Conservation (phyloP, 2,888 invertebrate genomes). For the Drosophila austrosaltans region DNA sequence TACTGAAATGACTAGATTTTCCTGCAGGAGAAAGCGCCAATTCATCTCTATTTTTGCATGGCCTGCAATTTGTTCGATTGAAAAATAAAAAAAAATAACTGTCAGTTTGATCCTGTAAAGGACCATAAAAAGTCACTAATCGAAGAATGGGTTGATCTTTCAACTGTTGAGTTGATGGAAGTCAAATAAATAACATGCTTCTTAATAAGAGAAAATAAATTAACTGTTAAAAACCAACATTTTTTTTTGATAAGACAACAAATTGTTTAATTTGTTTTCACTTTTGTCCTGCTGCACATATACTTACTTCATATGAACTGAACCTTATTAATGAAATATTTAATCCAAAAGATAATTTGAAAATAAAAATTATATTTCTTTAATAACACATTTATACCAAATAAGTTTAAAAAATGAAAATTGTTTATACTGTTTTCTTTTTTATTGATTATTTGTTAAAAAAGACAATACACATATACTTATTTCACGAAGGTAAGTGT, state of each 20-base stretch:
- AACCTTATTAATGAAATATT: too few relatives aligned
- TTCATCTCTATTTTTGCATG: not conserved
- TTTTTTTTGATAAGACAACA: not conserved
- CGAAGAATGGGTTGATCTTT: not conserved
- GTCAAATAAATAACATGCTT: not conserved
- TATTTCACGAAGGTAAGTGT: not conserved
- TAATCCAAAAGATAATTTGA: too few relatives aligned
- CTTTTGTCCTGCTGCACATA: not conserved
- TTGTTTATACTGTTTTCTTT: not conserved
- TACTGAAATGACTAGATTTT: too few relatives aligned
- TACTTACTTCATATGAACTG: not conserved
- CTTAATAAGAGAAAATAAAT: not conserved
- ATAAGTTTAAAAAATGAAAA: too few relatives aligned
- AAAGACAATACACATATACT: not conserved
- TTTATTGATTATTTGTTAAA: not conserved
- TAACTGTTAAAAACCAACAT: not conserved
- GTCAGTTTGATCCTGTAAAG: not conserved
- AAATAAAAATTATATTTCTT: not conserved
- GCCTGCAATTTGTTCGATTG: slow-evolving; percentile 7
- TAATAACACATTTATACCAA: not conserved
- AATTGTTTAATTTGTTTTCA: not conserved
- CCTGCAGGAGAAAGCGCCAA: too few relatives aligned
- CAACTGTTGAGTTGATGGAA: not conserved
- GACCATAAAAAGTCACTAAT: not conserved
- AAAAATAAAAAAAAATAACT: slow-evolving; percentile 5